Conservation (phyloP, 1,140 invertebrate genomes). For the Pseudobourletiella spinata region DNA sequence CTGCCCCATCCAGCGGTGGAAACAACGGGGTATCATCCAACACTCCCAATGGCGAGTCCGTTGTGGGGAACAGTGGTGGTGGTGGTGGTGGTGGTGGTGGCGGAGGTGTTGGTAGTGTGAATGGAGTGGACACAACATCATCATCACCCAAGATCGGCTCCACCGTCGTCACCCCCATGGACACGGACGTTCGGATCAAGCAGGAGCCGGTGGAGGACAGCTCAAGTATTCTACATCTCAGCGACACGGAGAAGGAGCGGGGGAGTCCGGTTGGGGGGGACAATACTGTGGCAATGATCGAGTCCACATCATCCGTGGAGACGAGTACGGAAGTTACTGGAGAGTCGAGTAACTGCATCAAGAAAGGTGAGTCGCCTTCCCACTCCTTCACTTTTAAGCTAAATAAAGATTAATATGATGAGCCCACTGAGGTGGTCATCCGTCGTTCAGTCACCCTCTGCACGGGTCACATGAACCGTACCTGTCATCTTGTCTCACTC, state of each 20-base stretch:
- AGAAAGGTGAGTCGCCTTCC: constrained; percentile 18
- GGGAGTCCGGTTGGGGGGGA: constrained; percentile 4
- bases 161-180: not conserved
- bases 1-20: not conserved
- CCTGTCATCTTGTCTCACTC: too few relatives aligned
- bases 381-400: not conserved
- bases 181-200: constrained; percentile 5
- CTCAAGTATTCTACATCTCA: not conserved
- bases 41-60: not conserved
- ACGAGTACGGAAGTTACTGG: not conserved
- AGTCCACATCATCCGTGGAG: too few relatives aligned
- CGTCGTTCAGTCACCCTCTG: too few relatives aligned
- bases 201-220: constrained; percentile 13
- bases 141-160: not conserved
- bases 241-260: constrained; percentile 2
- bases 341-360: not conserved
- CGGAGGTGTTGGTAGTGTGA: not conserved
- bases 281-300: too few relatives aligned
- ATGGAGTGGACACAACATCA: not conserved
- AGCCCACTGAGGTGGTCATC: too few relatives aligned
- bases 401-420: too few relatives aligned
- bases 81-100: not conserved
- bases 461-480: too few relatives aligned
- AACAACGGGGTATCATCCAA: not conserved
- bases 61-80: not conserved